These are phyloP conservation scores for Calephelis nemesis DNA, from an alignment of 1,140 invertebrate species.

Conservation along the genomic window DNA sequence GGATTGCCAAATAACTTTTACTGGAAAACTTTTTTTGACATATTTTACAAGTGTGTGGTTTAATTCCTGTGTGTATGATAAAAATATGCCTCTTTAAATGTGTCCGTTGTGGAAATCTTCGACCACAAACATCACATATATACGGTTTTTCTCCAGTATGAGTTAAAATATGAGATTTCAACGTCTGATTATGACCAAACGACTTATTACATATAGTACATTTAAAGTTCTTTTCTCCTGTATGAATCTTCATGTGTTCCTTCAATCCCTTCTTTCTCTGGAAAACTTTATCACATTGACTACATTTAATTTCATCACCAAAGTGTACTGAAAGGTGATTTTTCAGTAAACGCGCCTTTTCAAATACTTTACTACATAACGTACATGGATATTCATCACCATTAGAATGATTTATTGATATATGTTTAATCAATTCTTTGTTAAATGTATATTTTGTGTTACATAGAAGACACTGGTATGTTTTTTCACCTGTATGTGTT, in stretches of 20 bases:
- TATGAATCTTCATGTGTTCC: conserved; percentile 65
- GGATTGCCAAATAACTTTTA: conserved; percentile 84
- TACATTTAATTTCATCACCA: conserved; percentile 50
- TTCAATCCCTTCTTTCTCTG: conserved; percentile 60
- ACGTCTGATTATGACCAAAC: conserved; percentile 87
- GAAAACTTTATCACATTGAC: conserved; percentile 54
- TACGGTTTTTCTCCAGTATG: conserved; percentile 95
- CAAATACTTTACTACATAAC: conserved; percentile 47
- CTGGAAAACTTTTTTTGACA: conserved; percentile 90
- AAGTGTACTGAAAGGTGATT: conserved; percentile 54
- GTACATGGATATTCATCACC: conserved; percentile 46
- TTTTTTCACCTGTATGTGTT: conserved; percentile 73
- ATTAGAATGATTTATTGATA: conserved; percentile 37
- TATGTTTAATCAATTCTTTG: conserved; percentile 59
- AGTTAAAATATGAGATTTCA: conserved; percentile 89
- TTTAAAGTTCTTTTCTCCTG: conserved; percentile 80
- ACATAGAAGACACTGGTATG: conserved; percentile 51
- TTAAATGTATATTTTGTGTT: conserved; percentile 45
- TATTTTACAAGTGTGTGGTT: conserved; percentile 90
- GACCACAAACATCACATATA: conserved; percentile 88
- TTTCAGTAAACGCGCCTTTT: conserved; percentile 49
- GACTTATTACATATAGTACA: conserved; percentile 86
- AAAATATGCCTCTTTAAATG: conserved; percentile 88
- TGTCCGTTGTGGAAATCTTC: conserved; percentile 89
- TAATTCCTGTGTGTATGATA: conserved; percentile 80